Conservation (phyloP, 2,797 vertebrate genomes). For the Pelochelys cantorii region DNA sequence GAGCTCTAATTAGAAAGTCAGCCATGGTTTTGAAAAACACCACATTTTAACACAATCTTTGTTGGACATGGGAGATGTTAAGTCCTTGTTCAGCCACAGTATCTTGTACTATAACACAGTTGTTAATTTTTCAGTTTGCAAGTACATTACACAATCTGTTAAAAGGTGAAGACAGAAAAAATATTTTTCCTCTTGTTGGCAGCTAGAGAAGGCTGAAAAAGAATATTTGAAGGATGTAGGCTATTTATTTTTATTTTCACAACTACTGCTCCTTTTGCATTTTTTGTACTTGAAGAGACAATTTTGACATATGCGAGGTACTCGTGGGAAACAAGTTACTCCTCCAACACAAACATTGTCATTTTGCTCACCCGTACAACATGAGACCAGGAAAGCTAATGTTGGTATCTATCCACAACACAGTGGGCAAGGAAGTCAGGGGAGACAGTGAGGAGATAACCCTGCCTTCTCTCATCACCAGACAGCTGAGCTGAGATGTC, state of each 20-base stretch:
- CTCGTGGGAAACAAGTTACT: neutral
- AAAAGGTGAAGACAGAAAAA: neutral
- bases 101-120: neutral
- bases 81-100: neutral
- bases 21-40: constrained; percentile 2
- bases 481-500: neutral
- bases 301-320: fast-evolving
- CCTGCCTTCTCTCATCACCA: neutral
- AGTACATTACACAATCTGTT: neutral
- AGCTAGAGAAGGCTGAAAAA: neutral
- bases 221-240: neutral
- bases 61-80: neutral
- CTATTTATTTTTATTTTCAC: neutral
- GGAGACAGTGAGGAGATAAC: neutral
- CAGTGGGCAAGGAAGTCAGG: neutral
- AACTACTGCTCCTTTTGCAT: neutral
- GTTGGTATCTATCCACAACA: neutral
- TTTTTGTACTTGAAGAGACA: neutral
- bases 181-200: neutral
- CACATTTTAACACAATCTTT: neutral
- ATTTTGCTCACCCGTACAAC: neutral
- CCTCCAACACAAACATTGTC: neutral
- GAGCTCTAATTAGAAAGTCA: constrained; percentile 42
- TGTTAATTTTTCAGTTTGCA: neutral
- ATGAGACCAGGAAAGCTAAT: fast-evolving